Conservation (phyloP, 2,113 vertebrate species). For the Ceyx cyanopectus region DNA sequence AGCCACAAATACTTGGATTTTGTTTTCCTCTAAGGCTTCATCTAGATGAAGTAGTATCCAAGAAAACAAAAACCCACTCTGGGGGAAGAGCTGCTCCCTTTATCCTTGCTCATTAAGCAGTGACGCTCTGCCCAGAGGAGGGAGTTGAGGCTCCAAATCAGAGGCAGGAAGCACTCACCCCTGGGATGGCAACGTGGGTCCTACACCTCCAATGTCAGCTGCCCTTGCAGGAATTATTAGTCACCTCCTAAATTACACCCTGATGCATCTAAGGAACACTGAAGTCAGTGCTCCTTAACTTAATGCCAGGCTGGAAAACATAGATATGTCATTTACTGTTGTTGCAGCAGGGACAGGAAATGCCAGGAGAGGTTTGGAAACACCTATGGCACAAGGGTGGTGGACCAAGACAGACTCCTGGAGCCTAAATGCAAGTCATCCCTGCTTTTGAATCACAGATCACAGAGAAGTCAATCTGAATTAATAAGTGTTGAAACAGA, state of each 20-base stretch:
- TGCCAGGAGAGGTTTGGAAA: conserved; percentile 27
- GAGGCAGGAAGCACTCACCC: background rate
- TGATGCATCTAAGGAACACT: background rate
- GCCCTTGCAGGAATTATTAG: background rate
- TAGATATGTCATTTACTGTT: background rate
- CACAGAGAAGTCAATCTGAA: background rate
- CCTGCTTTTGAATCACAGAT: background rate
- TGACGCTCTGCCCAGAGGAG: background rate
- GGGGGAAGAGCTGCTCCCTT: background rate
- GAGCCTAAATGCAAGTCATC: background rate
- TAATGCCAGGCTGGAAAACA: background rate
- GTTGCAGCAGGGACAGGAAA: conserved; percentile 50
- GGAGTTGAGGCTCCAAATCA: background rate
- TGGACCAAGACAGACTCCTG: background rate
- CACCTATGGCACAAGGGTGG: background rate
- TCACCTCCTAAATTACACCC: conserved; percentile 36
- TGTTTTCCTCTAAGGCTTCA: conserved; percentile 1
- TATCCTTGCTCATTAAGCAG: background rate
- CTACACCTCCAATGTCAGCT: background rate
- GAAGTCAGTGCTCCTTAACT: background rate
- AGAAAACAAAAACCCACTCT: background rate
- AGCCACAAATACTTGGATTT: background rate
- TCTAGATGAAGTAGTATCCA: background rate
- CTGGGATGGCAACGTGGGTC: background rate
- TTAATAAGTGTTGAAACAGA: background rate